phyloP scores from a whole-genome alignment of 2,888 invertebrate genomes.

The Pelosia muscerda region DNA sequence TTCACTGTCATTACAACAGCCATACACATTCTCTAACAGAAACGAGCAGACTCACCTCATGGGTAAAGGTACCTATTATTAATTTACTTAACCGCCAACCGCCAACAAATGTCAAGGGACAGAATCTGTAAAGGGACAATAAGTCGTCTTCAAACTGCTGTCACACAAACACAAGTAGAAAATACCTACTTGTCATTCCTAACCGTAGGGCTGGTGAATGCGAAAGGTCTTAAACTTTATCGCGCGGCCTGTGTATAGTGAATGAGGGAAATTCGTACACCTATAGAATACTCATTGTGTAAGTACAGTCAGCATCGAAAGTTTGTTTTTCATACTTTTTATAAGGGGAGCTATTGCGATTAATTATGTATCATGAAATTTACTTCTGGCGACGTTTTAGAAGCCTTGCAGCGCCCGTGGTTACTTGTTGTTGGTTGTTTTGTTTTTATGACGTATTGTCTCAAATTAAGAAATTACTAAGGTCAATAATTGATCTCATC shows the following conservation, averaged over 20 bases:
- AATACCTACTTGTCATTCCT: conserved; percentile 47
- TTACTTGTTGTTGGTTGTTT: too few relatives aligned
- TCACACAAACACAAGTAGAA: conserved; percentile 38
- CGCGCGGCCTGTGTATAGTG: conserved; percentile 22
- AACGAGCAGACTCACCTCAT: conserved; percentile 13
- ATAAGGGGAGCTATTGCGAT: too few relatives aligned
- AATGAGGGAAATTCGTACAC: conserved; percentile 20
- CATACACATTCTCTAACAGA: conserved; percentile 12
- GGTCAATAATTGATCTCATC: too few relatives aligned
- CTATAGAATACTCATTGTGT: conserved; percentile 35
- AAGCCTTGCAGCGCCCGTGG: too few relatives aligned
- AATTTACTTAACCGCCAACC: conserved; percentile 38
- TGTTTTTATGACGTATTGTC: too few relatives aligned
- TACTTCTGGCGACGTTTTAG: too few relatives aligned
- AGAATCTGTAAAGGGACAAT: conserved; percentile 45
- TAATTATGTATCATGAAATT: too few relatives aligned
- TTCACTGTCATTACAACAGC: conserved; percentile 7
- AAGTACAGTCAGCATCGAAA: neutral
- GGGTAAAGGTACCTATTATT: conserved; percentile 38
- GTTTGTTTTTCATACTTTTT: neutral
- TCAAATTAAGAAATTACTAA: too few relatives aligned
- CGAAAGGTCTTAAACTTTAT: conserved; percentile 38
- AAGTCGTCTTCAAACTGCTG: conserved; percentile 30
- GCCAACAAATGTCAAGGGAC: conserved; percentile 36
- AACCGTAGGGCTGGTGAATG: conserved; percentile 27